Conservation (phyloP, 2,113 vertebrate species). For the Phodopus roborovskii region DNA sequence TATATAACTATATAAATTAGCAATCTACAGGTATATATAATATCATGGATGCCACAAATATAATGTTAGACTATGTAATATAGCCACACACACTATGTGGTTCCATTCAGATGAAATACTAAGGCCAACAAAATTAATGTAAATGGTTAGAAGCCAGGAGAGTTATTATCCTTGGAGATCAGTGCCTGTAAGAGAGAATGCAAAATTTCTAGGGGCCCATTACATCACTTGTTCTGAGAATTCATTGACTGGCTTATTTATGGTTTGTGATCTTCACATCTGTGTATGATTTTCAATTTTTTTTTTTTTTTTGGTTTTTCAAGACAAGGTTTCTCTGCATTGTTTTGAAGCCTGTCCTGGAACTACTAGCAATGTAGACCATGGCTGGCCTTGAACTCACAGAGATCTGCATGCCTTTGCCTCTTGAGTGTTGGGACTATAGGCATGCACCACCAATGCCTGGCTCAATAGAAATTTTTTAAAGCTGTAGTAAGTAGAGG, state of each 20-base stretch:
- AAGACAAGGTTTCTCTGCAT: too few species aligned
- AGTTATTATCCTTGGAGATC: neutral
- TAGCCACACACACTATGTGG: neutral
- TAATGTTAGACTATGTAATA: neutral
- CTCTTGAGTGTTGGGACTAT: too few species aligned
- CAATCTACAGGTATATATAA: neutral
- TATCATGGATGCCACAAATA: neutral
- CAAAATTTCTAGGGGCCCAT: neutral
- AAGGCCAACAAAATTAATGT: neutral
- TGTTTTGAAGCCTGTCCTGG: too few species aligned
- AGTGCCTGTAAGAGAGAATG: neutral
- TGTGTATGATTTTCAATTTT: neutral
- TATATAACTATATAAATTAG: neutral
- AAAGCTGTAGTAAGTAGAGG: neutral
- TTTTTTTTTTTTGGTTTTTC: too few species aligned
- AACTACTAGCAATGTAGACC: too few species aligned
- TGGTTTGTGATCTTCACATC: neutral
- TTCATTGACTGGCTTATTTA: neutral
- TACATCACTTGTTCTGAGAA: neutral
- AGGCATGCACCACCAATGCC: too few species aligned
- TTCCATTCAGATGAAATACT: neutral
- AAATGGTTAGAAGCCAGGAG: neutral
- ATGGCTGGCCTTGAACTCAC: too few species aligned
- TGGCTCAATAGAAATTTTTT: too few species aligned
- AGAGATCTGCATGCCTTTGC: too few species aligned